A percentile compares a stretch with the other conserved stretches of the same genome.
These are phyloP conservation scores for Mycetomoellerius zeteki DNA, from an alignment of 1,140 invertebrate species.

Conservation along the genomic window DNA sequence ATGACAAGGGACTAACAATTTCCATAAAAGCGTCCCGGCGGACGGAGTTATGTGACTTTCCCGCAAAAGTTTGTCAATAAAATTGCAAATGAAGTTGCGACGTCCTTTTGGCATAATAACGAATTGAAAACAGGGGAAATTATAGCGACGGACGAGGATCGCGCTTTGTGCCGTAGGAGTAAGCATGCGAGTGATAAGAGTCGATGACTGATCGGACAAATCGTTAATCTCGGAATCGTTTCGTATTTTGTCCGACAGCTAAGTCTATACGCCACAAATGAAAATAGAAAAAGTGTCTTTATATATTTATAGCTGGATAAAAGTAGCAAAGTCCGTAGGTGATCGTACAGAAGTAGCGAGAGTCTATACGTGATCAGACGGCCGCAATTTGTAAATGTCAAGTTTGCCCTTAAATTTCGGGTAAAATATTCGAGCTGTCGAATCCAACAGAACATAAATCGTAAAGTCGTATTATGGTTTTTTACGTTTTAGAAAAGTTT, in stretches of 20 bases:
- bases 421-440: neutral
- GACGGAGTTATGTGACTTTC: conserved; percentile 42
- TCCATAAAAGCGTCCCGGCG: conserved; percentile 46
- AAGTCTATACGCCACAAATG: neutral
- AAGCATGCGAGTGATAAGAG: conserved; percentile 18
- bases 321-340: conserved; percentile 2
- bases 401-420: neutral
- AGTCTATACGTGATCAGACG: neutral
- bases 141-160: neutral
- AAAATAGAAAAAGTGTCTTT: conserved; percentile 4
- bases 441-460: neutral
- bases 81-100: conserved; percentile 55
- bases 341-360: conserved; percentile 2
- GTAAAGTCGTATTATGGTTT: neutral
- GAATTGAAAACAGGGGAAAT: neutral
- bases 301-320: neutral
- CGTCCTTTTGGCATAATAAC: conserved; percentile 36
- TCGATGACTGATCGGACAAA: conserved; percentile 2
- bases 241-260: neutral
- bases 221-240: neutral
- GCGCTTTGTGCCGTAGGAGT: no score
- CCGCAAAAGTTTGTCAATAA: conserved; percentile 63
- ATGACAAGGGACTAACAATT: conserved; percentile 43
- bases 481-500: neutral
- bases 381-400: neutral